Base-by-base conservation (phyloP, 2,113 vertebrate genomes). In the Cyanistes caeruleus region DNA sequence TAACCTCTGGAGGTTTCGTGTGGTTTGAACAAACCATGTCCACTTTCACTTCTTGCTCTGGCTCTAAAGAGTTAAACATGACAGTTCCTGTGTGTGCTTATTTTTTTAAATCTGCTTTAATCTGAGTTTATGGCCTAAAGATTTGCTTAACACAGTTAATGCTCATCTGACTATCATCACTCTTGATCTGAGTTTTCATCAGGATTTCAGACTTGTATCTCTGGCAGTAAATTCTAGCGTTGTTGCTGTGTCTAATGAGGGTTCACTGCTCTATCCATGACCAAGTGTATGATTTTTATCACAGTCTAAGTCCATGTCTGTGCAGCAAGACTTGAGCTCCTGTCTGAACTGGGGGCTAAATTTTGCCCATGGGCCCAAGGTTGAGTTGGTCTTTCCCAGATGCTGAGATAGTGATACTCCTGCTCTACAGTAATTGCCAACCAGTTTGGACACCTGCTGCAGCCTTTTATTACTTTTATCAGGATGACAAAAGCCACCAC, bases 171-270 rank as follows among this genome's bases (percentile, higher is more conserved):
- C 86, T 87, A 69, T 93, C 44, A 4, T 70, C 55, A 39, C 55
- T 88, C 90, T 93, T 88, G 51, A 92, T 97, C 92, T 94, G 81
- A 82, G 64, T 92, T 96, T 96, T 81, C 79, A 69, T 70, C 52
- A 75, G 75, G 85, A 51, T 91, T 86, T 95, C 89, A 83, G 84
- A 55, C 84, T 56, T 77, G 67, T 67, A 55, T 84, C 63, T 94
- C 75, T 84, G 91, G 65, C 59, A 67, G 79, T 89, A 79, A 89
- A 82, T 88, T 95, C 85, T 84, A 1, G 37, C 91, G 91, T 82
- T 95, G 89, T 83, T 93, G 55, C 82, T 96, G 87, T 93, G 84
- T 80, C 59, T 96, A 70, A 86, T 72, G 87, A 90, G 75, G 72
- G 60, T 70, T 86, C 43, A 24, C 22, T 44, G 78, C 72, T 69